Evolutionary conservation across 2,888 invertebrate genomes (phyloP).

Genomic region (Cacoxenus indagator): DNA sequence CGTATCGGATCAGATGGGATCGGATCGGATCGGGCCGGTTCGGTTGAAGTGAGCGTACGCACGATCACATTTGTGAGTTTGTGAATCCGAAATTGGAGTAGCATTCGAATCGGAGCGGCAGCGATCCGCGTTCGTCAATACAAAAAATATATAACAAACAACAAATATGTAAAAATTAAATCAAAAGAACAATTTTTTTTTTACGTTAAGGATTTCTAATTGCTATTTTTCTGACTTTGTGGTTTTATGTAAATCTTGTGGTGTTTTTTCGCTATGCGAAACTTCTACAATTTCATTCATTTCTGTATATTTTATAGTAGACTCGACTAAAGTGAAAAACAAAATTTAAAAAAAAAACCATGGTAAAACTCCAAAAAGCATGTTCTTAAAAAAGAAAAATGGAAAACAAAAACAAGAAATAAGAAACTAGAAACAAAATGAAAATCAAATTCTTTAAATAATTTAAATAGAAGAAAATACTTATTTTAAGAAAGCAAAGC

Average conservation of each 20-base stretch:
- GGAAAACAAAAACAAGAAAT: constrained; percentile 29
- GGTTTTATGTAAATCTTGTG: background rate
- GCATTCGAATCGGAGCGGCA: constrained; percentile 60
- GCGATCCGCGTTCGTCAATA: constrained; percentile 68
- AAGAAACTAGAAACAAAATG: constrained; percentile 11
- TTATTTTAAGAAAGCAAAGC: constrained; percentile 31
- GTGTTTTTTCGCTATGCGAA: background rate
- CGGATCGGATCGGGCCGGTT: background rate
- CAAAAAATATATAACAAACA: constrained; percentile 60
- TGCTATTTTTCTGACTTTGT: background rate
- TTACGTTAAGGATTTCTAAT: constrained; percentile 22
- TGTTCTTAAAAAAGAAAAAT: constrained; percentile 15
- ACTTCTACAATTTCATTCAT: constrained; percentile 6
- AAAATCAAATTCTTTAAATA: constrained; percentile 25
- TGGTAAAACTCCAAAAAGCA: constrained; percentile 11
- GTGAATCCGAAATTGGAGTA: constrained; percentile 33
- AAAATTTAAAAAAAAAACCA: constrained; percentile 27
- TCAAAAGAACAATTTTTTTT: constrained; percentile 50
- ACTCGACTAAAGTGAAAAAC: constrained; percentile 19
- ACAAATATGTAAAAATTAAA: constrained; percentile 55
- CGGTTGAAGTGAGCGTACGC: background rate
- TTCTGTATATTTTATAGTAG: constrained; percentile 13
- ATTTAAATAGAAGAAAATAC: background rate
- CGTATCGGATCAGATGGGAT: background rate
- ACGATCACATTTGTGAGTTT: constrained; percentile 5